Evolutionary conservation across 37 sponge, comb jelly and placozoan genomes (phyloP).

Genomic region (Halichondria panicea): DNA sequence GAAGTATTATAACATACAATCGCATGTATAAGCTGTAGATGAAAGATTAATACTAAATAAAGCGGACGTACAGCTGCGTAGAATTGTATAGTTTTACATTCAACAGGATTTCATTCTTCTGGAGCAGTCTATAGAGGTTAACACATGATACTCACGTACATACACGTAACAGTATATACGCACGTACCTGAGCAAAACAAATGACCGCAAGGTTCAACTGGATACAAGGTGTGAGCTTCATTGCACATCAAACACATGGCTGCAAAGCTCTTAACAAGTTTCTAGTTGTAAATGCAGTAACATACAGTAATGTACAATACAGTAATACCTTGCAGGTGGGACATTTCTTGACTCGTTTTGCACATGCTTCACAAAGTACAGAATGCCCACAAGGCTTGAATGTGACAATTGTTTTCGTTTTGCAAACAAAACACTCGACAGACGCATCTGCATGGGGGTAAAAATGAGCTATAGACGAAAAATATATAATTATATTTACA

Average conservation of each 20-base stretch:
- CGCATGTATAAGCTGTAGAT: not conserved
- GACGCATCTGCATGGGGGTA: not conserved
- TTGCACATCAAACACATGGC: not conserved
- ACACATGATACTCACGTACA: too few species aligned
- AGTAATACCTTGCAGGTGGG: not conserved
- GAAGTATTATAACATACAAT: not conserved
- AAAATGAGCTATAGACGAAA: not conserved
- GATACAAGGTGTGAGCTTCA: not conserved
- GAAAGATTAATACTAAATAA: too few species aligned
- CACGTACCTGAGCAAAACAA: not conserved
- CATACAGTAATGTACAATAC: constrained; percentile 4
- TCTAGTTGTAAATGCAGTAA: not conserved
- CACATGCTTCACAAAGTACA: constrained; percentile 12
- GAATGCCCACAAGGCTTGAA: constrained; percentile 7
- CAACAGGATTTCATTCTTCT: too few species aligned
- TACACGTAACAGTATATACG: not conserved
- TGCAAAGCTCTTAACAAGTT: constrained; percentile 11
- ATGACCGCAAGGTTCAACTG: too few species aligned
- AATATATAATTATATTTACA: constrained; percentile 1
- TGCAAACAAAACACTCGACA: constrained; percentile 14
- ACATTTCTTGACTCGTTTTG: not conserved
- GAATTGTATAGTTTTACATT: too few species aligned
- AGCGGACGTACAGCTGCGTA: too few species aligned
- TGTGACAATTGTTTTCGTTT: constrained; percentile 1
- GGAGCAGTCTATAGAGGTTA: too few species aligned